Conservation (phyloP, 2,113 vertebrate species). For the Clarias magur region DNA sequence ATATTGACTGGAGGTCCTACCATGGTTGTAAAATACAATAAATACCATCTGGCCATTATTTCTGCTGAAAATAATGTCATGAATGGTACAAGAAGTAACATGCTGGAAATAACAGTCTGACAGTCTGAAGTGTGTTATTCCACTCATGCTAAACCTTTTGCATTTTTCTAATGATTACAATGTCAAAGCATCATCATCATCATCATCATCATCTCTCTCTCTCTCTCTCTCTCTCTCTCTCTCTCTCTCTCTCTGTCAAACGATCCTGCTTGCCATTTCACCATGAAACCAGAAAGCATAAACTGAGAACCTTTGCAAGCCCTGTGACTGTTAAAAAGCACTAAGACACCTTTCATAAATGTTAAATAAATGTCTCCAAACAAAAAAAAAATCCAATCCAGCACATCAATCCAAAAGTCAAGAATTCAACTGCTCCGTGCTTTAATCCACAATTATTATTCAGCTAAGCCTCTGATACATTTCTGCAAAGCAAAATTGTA, state of each 20-base stretch:
- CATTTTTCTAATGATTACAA: neutral
- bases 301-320: neutral
- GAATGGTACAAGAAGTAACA: neutral
- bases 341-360: neutral
- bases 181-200: neutral
- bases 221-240: neutral
- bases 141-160: neutral
- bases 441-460: neutral
- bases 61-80: neutral
- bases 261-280: neutral
- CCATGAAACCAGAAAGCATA: neutral
- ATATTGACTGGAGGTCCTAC: too few species aligned
- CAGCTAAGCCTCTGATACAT: neutral
- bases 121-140: neutral
- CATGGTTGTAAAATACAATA: too few species aligned
- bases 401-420: neutral
- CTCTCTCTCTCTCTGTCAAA: neutral
- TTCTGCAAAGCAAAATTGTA: neutral
- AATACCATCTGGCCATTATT: neutral
- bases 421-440: neutral
- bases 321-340: neutral
- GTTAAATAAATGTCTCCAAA: neutral
- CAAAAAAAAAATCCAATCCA: neutral
- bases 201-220: neutral
- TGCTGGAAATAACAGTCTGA: neutral